Evolutionary conservation across 2,888 invertebrate species (phyloP).

Genomic region (Pachycephus smyrnensis): DNA sequence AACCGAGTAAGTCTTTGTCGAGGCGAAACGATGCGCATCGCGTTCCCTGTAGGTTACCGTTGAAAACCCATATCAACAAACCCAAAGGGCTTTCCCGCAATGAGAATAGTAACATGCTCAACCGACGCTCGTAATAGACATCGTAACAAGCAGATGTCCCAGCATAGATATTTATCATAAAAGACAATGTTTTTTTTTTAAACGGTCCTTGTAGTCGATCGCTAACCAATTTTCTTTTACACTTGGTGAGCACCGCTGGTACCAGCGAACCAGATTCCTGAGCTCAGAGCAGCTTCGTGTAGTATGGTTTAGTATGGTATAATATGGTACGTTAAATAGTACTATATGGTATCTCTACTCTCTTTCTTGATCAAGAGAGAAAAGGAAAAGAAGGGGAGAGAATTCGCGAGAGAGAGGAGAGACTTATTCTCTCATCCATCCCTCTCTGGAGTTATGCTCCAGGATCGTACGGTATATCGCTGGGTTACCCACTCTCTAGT

Average conservation of each 20-base stretch:
- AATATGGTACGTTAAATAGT: background rate
- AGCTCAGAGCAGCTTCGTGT: constrained; percentile 14
- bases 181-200: background rate
- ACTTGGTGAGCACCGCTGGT: constrained; percentile 46
- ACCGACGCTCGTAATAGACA: background rate
- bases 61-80: background rate
- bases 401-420: background rate
- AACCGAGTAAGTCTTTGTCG: background rate
- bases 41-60: background rate
- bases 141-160: background rate
- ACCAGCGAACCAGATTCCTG: constrained; percentile 51
- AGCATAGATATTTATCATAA: background rate
- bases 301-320: background rate
- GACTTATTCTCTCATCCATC: constrained; percentile 14
- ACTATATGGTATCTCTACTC: background rate
- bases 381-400: constrained; percentile 26
- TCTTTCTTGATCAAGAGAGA: constrained; percentile 11
- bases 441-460: constrained; percentile 3
- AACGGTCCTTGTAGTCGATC: background rate
- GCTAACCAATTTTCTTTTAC: background rate
- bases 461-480: background rate
- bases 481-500: constrained; percentile 20
- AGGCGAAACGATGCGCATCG: background rate
- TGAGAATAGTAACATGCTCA: background rate
- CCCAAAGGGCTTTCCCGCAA: background rate